Conservation (phyloP, 2,797 vertebrate genomes). For the Acestrorhynchus altus region DNA sequence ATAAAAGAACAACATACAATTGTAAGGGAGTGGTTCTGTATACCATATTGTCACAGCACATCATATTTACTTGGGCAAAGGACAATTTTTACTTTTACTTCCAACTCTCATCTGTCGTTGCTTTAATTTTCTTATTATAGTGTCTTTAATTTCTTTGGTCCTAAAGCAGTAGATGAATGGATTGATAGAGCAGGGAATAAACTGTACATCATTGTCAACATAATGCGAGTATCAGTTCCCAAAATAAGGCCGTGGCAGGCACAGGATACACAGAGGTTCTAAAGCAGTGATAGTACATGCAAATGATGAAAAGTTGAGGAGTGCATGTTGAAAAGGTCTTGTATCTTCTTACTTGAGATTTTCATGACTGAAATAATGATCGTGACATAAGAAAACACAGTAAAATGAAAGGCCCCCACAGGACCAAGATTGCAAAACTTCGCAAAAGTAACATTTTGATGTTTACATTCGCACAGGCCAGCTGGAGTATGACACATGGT, state of each 20-base stretch:
- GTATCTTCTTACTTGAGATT: slow-evolving; percentile 59
- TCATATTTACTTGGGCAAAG: too few relatives aligned
- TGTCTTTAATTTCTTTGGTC: slow-evolving; percentile 56
- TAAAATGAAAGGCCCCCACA: slow-evolving; percentile 56
- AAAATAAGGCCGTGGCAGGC: slow-evolving; percentile 6
- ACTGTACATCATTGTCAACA: slow-evolving; percentile 51
- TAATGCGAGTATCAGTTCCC: slow-evolving; percentile 55
- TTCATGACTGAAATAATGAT: slow-evolving; percentile 68
- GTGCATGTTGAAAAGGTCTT: slow-evolving; percentile 72
- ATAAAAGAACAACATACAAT: too few relatives aligned
- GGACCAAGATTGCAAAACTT: slow-evolving; percentile 38
- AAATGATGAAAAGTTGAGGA: slow-evolving; percentile 67
- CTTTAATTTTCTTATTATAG: slow-evolving; percentile 19
- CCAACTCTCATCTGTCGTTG: background rate
- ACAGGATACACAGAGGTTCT: slow-evolving; percentile 50
- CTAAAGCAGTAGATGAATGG: slow-evolving; percentile 74
- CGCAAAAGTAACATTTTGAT: background rate
- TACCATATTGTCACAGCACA: too few relatives aligned
- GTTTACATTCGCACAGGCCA: slow-evolving; percentile 46
- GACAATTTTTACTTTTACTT: too few relatives aligned
- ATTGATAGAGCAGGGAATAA: slow-evolving; percentile 70
- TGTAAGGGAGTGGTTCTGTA: too few relatives aligned
- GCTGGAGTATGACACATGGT: slow-evolving; percentile 19
- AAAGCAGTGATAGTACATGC: slow-evolving; percentile 65
- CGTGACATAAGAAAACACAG: slow-evolving; percentile 74